phyloP scores from a whole-genome alignment of 2,113 vertebrate genomes.

The Daphoenositta chrysoptera region DNA sequence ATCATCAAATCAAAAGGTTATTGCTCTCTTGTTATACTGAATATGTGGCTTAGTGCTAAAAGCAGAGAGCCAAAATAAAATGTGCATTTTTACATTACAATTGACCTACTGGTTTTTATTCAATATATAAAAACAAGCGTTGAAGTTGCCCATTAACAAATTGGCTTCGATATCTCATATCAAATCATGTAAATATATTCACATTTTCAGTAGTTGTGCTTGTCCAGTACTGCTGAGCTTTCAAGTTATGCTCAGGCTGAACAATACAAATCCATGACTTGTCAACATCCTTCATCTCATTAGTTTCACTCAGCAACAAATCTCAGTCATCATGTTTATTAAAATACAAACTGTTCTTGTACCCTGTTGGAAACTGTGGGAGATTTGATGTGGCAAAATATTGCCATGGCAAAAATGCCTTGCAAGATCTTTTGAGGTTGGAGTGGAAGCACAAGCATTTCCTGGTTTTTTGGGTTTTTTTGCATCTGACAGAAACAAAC shows the following conservation, averaged over 20 bases:
- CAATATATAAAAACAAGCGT: background rate
- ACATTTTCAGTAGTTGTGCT: background rate
- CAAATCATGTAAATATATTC: background rate
- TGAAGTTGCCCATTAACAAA: background rate
- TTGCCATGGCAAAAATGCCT: background rate
- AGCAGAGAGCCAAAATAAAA: background rate
- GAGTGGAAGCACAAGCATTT: background rate
- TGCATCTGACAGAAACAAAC: background rate
- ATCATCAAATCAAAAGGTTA: slow-evolving; percentile 38
- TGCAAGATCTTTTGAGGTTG: background rate
- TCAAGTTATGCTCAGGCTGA: background rate
- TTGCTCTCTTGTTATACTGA: background rate
- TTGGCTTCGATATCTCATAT: background rate
- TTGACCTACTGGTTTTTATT: background rate
- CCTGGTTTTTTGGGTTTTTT: background rate
- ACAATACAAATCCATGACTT: background rate
- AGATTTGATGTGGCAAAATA: background rate
- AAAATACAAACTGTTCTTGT: background rate
- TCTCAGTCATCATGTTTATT: background rate
- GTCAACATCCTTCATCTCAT: background rate
- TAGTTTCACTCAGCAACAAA: background rate
- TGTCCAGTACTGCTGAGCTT: background rate
- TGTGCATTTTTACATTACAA: background rate
- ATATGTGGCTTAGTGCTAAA: background rate
- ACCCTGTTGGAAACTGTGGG: background rate